Conservation (phyloP, 1,140 invertebrate genomes). For the Pseudachorutes palmiensis region DNA sequence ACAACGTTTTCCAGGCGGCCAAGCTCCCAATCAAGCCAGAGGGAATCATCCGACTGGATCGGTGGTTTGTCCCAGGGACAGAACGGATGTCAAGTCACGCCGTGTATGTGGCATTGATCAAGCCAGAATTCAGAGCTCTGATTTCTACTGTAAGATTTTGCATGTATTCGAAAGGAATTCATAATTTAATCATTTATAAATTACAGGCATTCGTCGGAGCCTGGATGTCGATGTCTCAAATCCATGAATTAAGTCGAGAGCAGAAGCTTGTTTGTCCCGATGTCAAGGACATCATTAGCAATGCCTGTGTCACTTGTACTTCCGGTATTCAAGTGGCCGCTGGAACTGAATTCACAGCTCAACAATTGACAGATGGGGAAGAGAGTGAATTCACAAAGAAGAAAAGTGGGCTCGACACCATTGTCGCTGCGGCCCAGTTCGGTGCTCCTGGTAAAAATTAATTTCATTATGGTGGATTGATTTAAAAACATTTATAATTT, state of each 20-base stretch:
- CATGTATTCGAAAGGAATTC: too few relatives aligned
- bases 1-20: constrained; percentile 10
- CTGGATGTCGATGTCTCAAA: constrained; percentile 13
- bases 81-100: constrained; percentile 22
- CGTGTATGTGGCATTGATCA: constrained; percentile 9
- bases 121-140: neutral
- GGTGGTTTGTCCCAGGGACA: constrained; percentile 25
- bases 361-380: constrained; percentile 12
- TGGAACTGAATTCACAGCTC: constrained; percentile 19
- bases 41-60: constrained; percentile 25
- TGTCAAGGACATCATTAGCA: constrained; percentile 18
- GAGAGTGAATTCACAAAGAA: constrained; percentile 11
- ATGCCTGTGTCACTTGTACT: constrained; percentile 1
- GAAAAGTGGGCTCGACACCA: constrained; percentile 37
- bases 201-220: constrained; percentile 25
- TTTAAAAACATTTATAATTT: constrained; percentile 25
- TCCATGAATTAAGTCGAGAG: constrained; percentile 3
- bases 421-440: constrained; percentile 42
- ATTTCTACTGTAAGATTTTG: constrained; percentile 15
- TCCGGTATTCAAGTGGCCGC: constrained; percentile 9
- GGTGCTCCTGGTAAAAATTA: constrained; percentile 26
- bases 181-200: neutral
- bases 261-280: constrained; percentile 26
- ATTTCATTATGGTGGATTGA: too few relatives aligned
- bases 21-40: constrained; percentile 15